Evolutionary conservation across 2,888 invertebrate genomes (phyloP).

Genomic region (Ectemnius cavifrons): DNA sequence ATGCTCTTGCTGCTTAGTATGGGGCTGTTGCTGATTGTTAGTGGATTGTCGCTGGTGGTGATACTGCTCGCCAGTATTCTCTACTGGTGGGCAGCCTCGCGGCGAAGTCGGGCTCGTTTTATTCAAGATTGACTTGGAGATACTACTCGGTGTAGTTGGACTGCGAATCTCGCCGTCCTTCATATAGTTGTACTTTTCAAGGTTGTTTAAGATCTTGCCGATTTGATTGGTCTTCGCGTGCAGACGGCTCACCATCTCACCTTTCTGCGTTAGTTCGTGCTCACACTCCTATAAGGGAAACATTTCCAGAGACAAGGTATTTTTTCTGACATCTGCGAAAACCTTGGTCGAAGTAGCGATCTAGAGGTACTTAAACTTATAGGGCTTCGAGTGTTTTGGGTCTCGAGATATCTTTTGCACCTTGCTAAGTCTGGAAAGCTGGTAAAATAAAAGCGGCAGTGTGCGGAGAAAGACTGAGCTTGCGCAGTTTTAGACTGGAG

Average conservation of each 20-base stretch:
- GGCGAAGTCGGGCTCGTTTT: constrained; percentile 70
- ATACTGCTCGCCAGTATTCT: constrained; percentile 25
- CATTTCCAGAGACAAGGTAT: constrained; percentile 63
- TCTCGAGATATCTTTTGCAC: constrained; percentile 2
- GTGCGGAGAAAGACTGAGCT: not conserved
- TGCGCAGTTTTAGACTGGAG: not conserved
- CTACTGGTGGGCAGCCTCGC: constrained; percentile 52
- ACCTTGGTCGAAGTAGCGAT: constrained; percentile 10
- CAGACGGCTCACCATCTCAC: constrained; percentile 95
- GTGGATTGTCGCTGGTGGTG: constrained; percentile 26
- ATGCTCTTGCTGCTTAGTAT: constrained; percentile 17
- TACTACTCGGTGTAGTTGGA: constrained; percentile 76
- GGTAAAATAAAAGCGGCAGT: constrained; percentile 25
- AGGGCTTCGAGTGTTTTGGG: not conserved
- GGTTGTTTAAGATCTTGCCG: constrained; percentile 93
- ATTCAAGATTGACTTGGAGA: constrained; percentile 63
- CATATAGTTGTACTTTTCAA: constrained; percentile 91
- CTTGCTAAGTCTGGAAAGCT: constrained; percentile 46
- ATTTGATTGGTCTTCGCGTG: constrained; percentile 97
- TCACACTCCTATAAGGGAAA: constrained; percentile 90
- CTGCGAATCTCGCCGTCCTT: constrained; percentile 80
- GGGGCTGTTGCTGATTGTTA: constrained; percentile 16
- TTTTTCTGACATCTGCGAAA: constrained; percentile 12
- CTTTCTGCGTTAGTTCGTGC: constrained; percentile 96
- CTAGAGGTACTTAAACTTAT: constrained; percentile 6